A percentile compares a stretch with the other conserved stretches of the same genome.
phyloP scores from a whole-genome alignment of 2,797 vertebrate species.

The Liparis tanakae region DNA sequence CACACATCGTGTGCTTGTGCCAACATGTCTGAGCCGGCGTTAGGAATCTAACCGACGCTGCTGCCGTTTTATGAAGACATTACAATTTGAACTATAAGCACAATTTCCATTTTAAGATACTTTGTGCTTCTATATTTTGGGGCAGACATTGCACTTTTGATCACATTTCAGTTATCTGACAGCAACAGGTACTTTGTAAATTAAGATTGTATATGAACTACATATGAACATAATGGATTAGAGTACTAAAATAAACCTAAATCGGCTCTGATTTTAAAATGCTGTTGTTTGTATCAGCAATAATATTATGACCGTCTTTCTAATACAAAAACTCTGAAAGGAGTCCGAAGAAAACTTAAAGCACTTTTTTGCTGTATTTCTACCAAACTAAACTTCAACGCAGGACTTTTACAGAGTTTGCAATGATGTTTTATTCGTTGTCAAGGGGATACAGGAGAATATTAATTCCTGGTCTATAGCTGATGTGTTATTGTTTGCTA shows the following conservation, averaged over 20 bases:
- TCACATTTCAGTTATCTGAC: neutral
- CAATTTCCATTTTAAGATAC: neutral
- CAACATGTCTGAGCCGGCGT: neutral
- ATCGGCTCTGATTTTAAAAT: neutral
- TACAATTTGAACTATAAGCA: conserved; percentile 4
- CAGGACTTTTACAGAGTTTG: neutral
- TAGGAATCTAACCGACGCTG: neutral
- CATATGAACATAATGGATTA: neutral
- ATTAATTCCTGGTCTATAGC: neutral
- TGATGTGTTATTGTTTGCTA: neutral
- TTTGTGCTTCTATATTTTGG: neutral
- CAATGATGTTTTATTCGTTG: neutral
- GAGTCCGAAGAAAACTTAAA: neutral
- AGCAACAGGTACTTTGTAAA: neutral
- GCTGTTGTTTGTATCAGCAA: neutral
- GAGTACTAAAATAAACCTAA: neutral
- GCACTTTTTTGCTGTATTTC: neutral
- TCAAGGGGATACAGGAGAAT: neutral
- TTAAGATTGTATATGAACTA: neutral
- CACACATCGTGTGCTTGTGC: neutral
- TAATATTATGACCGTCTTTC: no score
- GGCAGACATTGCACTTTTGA: neutral
- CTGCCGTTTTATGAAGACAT: neutral
- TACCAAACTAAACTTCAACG: neutral
- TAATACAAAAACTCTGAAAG: neutral